Base-by-base conservation (phyloP, 2,888 invertebrate species). In the Trisateles emortualis region DNA sequence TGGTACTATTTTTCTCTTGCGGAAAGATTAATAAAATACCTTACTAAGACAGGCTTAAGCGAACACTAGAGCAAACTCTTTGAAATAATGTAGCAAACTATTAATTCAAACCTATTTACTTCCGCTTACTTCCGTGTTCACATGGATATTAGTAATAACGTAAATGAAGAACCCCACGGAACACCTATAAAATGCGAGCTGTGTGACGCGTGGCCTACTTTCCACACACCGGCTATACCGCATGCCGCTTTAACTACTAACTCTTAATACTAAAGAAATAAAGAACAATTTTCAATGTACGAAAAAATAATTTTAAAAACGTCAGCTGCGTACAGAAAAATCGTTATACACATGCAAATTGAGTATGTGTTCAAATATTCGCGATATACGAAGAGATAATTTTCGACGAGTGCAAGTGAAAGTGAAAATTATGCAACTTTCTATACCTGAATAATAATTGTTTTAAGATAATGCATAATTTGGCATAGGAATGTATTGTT, bases 391-490 rank as follows among this genome's bases (percentile, higher is more conserved):
- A 59, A 79, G 77, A 84, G 81, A 86, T 87, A 83, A 88, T 84
- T n/a, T 88, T 86, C 60, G 66, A 56, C 56, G 72, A 67, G 59
- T 74, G 73, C 75, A 72, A 88, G 91, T 88, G 91, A 92, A 92
- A 91, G 92, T 90, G 73, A 67, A 86, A 83, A 87, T 92, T 91
- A 92, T 85, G 92, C 90, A 92, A 92, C 90, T 92, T 91, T 92
- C 91, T 88, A 88, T 81, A 68, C 72, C 65, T 68, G 77, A 71
- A 72, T 72, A 72, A 65, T 39, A 66, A 63, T 59, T 71, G 60
- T 71, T 58, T 45, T 49, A 59, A 67, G 74, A 79, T 80, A 76
- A 74, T 52, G 64, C 57, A 56, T 67, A 64, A 60, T 72, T 65
- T 46, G 35, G 16, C 36, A 59, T 48, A 47, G 47, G 33, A 45